Evolutionary conservation across 2,113 vertebrate species (phyloP).

Genomic region (Hystrix cristata): DNA sequence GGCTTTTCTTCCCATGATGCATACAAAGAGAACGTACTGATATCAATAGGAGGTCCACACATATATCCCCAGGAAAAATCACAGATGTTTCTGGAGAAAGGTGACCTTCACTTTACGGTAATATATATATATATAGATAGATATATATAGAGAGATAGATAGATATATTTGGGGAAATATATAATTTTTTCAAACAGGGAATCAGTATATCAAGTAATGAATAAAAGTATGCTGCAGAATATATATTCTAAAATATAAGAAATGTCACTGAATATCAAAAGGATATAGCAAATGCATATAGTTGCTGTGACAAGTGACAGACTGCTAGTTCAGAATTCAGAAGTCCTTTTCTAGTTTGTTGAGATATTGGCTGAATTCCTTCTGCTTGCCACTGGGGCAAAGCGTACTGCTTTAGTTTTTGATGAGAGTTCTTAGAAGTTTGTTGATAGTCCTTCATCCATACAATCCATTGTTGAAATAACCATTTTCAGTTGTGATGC

Average conservation of each 20-base stretch:
- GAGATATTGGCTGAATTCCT: slow-evolving; percentile 55
- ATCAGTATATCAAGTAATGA: slow-evolving; percentile 76
- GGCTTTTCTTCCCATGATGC: slow-evolving; percentile 59
- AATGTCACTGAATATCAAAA: slow-evolving; percentile 61
- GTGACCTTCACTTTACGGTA: slow-evolving; percentile 76
- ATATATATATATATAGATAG: not conserved
- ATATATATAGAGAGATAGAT: not conserved
- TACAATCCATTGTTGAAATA: slow-evolving; percentile 90
- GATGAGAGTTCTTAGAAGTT: slow-evolving; percentile 88
- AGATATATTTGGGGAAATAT: not conserved
- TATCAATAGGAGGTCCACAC: slow-evolving; percentile 22
- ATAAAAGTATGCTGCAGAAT: slow-evolving; percentile 77
- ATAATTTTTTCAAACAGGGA: slow-evolving; percentile 79
- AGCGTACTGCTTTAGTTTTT: slow-evolving; percentile 77
- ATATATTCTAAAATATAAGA: slow-evolving; percentile 80
- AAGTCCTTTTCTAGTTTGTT: slow-evolving; percentile 67
- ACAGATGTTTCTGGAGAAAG: slow-evolving; percentile 65
- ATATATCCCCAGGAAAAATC: slow-evolving; percentile 53
- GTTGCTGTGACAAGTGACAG: slow-evolving; percentile 62
- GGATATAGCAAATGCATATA: slow-evolving; percentile 60
- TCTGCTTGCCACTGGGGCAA: slow-evolving; percentile 70
- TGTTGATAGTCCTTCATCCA: slow-evolving; percentile 95
- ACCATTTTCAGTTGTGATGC: slow-evolving; percentile 95
- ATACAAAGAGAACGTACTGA: slow-evolving; percentile 70
- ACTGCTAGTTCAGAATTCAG: slow-evolving; percentile 61